Evolutionary conservation across 2,797 vertebrate genomes (phyloP), one percentile per base, ranked within the genome.

Genomic region (Poecilia velifera): DNA sequence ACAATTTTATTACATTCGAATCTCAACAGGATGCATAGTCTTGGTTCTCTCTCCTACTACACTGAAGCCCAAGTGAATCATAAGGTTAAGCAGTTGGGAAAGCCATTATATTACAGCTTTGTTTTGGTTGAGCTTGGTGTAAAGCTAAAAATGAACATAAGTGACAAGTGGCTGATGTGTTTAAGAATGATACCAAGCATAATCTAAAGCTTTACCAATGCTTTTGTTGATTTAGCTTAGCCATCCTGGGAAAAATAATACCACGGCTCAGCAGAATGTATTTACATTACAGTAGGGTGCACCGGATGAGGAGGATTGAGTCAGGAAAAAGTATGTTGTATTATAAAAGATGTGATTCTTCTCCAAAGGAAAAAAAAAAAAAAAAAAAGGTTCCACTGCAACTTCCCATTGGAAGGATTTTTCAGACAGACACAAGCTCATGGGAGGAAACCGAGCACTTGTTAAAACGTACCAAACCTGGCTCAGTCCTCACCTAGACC

Each of bases 351-450:
- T 73, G 79, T 78, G 89, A 90, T 86, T 91, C 86, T 87, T 86
- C 88, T 88, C 76, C 25, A 72, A 3, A 66, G 82, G 77, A 71
- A 74, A 71, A 74, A 71, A 78, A 74, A 86, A 31, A 31, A 31
- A 31, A 31, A 84, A 88, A 85, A 79, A 25, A 28, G 25, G 74
- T 87, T 90, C 90, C 89, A 91, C 86, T 62, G 86, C 75, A 88
- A 91, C 90, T 92, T 92, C 83, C 85, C 45, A 45, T 85, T 88
- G 88, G 76, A 90, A 77, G 87, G 80, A 77, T 25, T 89, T 93
- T 87, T 91, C 90, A 92, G 90, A 93, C 90, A 85, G 89, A 92
- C 91, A 90, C 89, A 77, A 90, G 83, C 88, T 90, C 89, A 41
- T 55, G 91, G 89, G 90, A 90, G 89, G 89, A 93, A 93, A 93